Base-by-base conservation (phyloP, 2,888 invertebrate species). In the Pachliopta kotzebuea region DNA sequence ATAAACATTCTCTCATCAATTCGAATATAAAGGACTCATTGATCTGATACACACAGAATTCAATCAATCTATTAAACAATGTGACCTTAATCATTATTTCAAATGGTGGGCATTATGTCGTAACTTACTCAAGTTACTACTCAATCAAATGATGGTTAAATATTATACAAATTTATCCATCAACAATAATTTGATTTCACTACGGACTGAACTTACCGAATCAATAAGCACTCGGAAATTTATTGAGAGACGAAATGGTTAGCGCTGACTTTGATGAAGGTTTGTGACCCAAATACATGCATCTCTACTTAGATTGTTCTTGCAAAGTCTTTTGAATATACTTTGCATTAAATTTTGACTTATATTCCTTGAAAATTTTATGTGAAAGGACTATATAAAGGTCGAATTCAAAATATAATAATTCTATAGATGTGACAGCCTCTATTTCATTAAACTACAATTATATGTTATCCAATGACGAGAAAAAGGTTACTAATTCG, bases 241-340 rank as follows among this genome's bases (percentile, higher is more conserved):
- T 42, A 45, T 23, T 20, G 50, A 45, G 24, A 56, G 49, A 50
- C 56, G 62, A 24, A 56, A 56, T 56, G 49, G 54, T 54, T 61
- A 29, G 4, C 54, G 55, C 24, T 50, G 56, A 62, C 62, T 23
- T 62, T 62, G 56, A 62, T 62, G 50, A 24, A 62, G 62, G 62
- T 56, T 50, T 56, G 23, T 24, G 62, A 62, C 50, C 55, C 7
- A 56, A 54, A 62, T 52, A 62, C 62, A 56, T 56, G 56, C 45
- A 49, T 56, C 61, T 29, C 55, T 49, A 62, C 56, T 62, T 49
- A 49, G 53, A 45, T 45, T 20, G 24, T 60, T n/a, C 45, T 6
- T 45, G 45, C n/a, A 45, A 53, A 17, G 53, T 21, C 52, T 52
- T 37, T 37, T 31, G n/a, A 42, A 54, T 24, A 42, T 45, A 54